phyloP scores from a whole-genome alignment of 2,113 vertebrate species.

The Sorex araneus region DNA sequence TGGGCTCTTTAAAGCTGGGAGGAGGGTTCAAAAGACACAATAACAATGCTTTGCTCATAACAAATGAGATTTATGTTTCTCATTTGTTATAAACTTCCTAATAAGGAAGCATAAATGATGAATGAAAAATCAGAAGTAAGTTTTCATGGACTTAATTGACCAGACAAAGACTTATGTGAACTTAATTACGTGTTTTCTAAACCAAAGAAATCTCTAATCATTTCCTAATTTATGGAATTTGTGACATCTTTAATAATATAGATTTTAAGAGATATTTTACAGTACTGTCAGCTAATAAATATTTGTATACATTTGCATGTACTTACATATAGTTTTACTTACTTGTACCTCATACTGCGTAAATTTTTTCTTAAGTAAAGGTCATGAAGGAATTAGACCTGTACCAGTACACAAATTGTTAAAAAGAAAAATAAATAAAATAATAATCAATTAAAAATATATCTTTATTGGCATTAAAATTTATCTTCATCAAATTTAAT shows the following conservation, averaged over 20 bases:
- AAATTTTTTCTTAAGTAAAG: slow-evolving; percentile 46
- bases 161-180: slow-evolving; percentile 27
- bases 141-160: slow-evolving; percentile 48
- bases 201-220: slow-evolving; percentile 46
- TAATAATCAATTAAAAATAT: too few relatives aligned
- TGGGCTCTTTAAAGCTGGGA: neutral
- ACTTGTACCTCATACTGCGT: neutral
- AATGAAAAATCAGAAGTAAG: slow-evolving; percentile 51
- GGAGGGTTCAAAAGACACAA: neutral
- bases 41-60: neutral
- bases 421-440: neutral
- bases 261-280: slow-evolving; percentile 41
- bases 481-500: slow-evolving; percentile 31
- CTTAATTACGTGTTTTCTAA: slow-evolving; percentile 57
- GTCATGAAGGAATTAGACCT: slow-evolving; percentile 17
- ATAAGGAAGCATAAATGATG: slow-evolving; percentile 50
- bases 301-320: neutral
- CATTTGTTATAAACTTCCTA: slow-evolving; percentile 62
- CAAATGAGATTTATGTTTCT: slow-evolving; percentile 51
- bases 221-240: slow-evolving; percentile 33
- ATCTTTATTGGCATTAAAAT: neutral
- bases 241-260: slow-evolving; percentile 32
- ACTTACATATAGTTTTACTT: slow-evolving; percentile 22
- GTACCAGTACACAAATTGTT: slow-evolving; percentile 45
- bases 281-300: neutral